Conservation (phyloP, 2,113 vertebrate species). For the Paralichthys olivaceus region DNA sequence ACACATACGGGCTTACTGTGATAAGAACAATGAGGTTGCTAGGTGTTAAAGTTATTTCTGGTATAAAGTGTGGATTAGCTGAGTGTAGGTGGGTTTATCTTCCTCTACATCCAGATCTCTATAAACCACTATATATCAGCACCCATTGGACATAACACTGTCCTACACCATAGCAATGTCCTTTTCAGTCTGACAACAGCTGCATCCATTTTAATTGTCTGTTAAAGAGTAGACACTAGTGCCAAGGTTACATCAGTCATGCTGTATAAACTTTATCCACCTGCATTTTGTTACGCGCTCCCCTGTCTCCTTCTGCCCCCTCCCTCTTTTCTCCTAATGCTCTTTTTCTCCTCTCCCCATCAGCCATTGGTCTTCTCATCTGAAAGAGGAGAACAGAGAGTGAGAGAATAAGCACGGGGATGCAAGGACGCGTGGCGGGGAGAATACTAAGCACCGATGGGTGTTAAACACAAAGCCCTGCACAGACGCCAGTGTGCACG, state of each 20-base stretch:
- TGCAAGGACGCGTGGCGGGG: constrained; percentile 75
- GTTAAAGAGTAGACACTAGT: constrained; percentile 27
- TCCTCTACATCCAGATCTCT: neutral
- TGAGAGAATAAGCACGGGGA: constrained; percentile 71
- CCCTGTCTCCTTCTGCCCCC: constrained; percentile 10
- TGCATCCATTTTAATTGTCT: constrained; percentile 42
- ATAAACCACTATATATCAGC: no score
- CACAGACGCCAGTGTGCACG: constrained; percentile 24
- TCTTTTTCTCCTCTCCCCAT: constrained; percentile 36
- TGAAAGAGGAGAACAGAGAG: constrained; percentile 66
- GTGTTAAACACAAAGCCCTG: constrained; percentile 76
- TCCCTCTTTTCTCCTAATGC: neutral
- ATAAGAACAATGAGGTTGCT: neutral
- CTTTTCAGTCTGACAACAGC: constrained; percentile 26
- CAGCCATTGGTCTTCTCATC: constrained; percentile 62
- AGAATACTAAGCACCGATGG: constrained; percentile 84
- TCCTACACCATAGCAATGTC: constrained; percentile 8
- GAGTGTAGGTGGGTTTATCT: neutral
- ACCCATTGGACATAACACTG: no score
- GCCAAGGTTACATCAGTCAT: constrained; percentile 60
- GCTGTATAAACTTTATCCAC: constrained; percentile 63
- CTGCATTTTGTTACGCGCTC: constrained; percentile 43
- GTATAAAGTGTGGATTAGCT: neutral
- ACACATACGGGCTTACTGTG: constrained; percentile 11
- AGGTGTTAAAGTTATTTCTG: neutral